Evolutionary conservation across 2,888 invertebrate genomes (phyloP), one percentile per base, ranked within the genome.

Genomic region (Epistrophe grossulariae): DNA sequence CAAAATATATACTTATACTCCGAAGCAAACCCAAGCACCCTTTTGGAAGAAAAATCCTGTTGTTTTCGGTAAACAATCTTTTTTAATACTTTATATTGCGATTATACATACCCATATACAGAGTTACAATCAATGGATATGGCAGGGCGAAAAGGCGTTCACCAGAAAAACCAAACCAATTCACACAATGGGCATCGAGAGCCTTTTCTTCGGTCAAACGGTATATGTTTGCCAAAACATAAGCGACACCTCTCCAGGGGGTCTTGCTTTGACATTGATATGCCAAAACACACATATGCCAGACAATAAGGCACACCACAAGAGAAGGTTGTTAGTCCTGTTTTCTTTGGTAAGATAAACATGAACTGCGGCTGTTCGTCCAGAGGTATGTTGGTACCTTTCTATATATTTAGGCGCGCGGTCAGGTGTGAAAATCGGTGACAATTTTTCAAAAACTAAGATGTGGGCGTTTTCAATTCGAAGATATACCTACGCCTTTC

Each of bases 371-470:
- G 5, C 2, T 45, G 17, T 38, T 38, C 10, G 45, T 8, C 10
- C 64, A 40, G 17, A 15, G 40, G 48, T 9, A 52, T 2, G 28
- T n/a, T n/a, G 40, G 48, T 35, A 9, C 35, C 35, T 35, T 8
- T 9, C 1, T 7, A 35, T 35, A 35, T 7, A 0, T 15, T 15
- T 48, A 71, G 77, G 82, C 70, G 77, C 52, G 85, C 76, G 72
- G 72, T 87, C 87, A 87, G 83, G 87, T 87, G 87, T 83, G 83
- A 87, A 85, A 83, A 87, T 60, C 79, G 83, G 79, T 79, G 82
- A 83, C 83, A 83, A 81, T 83, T 60, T 71, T 68, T 80, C 55
- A 72, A 9, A 62, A 45, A n/a, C 2, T n/a, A 24, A 50, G 24
- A 68, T 79, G 87, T 87, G 83, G 87, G 87, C 87, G 87, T 83